A percentile compares a stretch with the other conserved stretches of the same genome.
Evolutionary conservation across 2,797 vertebrate species (phyloP).

Genomic region (Lepus townsendii): DNA sequence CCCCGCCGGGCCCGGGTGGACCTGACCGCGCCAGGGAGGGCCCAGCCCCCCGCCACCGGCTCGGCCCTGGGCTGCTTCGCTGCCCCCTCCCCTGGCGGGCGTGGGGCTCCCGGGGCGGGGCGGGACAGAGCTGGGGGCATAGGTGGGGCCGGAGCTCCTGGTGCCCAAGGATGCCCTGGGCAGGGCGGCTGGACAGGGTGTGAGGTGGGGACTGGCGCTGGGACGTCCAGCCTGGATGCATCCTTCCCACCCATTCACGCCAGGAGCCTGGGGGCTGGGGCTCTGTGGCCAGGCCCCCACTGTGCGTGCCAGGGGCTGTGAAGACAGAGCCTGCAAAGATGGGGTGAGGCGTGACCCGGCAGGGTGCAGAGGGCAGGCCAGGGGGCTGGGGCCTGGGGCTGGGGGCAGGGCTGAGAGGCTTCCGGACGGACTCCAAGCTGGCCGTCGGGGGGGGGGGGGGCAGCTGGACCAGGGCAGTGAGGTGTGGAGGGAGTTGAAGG

Average conservation of each 20-base stretch:
- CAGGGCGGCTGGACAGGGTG: not conserved
- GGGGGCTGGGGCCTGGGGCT: not conserved
- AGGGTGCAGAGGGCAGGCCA: not conserved
- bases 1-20: too few relatives aligned
- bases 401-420: not conserved
- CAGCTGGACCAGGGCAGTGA: not conserved
- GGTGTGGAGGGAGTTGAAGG: not conserved
- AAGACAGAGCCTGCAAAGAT: not conserved
- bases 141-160: too few relatives aligned
- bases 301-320: not conserved
- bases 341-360: not conserved
- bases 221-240: not conserved
- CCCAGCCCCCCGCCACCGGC: not conserved
- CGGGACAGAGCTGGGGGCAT: not conserved
- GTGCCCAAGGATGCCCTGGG: too few relatives aligned
- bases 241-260: not conserved
- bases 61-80: not conserved
- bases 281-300: not conserved
- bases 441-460: accelerated
- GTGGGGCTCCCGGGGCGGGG: not conserved
- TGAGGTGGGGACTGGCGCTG: not conserved
- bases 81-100: too few relatives aligned
- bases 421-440: not conserved
- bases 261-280: not conserved
- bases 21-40: not conserved